A percentile compares a stretch with the other conserved stretches of the same genome.
phyloP scores from a whole-genome alignment of 2,113 vertebrate genomes.

The Hyla sarda region DNA sequence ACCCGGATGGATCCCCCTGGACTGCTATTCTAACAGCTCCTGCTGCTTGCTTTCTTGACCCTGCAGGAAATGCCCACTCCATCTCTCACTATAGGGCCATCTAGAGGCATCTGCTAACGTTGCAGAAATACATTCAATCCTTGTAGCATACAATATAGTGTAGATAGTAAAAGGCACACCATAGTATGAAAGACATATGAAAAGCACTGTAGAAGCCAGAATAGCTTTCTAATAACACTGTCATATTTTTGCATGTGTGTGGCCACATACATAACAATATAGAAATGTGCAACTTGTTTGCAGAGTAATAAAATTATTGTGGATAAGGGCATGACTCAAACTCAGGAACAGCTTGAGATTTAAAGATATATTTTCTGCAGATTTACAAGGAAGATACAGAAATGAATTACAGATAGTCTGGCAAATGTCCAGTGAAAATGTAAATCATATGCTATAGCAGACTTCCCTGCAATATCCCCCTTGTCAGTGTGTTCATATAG shows the following conservation, averaged over 20 bases:
- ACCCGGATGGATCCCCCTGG: too few species aligned
- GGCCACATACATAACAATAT: background rate
- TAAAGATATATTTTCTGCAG: constrained; percentile 35
- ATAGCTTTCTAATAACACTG: background rate
- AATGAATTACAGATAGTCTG: constrained; percentile 38
- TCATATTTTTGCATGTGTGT: background rate
- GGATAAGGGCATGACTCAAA: constrained; percentile 27
- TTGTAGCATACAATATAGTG: too few species aligned
- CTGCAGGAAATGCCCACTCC: too few species aligned
- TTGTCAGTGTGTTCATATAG: constrained; percentile 19
- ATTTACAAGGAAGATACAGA: constrained; percentile 24
- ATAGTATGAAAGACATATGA: too few species aligned
- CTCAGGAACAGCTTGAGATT: constrained; percentile 17
- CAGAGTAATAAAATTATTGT: constrained; percentile 34
- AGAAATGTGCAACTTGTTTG: constrained; percentile 33
- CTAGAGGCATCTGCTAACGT: too few species aligned
- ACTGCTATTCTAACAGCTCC: too few species aligned
- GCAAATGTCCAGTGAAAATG: constrained; percentile 6
- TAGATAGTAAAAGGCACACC: too few species aligned
- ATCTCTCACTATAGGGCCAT: too few species aligned
- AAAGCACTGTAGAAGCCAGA: too few species aligned
- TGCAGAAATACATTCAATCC: too few species aligned
- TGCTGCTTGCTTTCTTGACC: too few species aligned
- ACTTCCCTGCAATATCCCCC: background rate
- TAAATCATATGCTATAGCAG: background rate